phyloP scores from a whole-genome alignment of 1,140 invertebrate genomes.

The Macrostomum lignano region DNA sequence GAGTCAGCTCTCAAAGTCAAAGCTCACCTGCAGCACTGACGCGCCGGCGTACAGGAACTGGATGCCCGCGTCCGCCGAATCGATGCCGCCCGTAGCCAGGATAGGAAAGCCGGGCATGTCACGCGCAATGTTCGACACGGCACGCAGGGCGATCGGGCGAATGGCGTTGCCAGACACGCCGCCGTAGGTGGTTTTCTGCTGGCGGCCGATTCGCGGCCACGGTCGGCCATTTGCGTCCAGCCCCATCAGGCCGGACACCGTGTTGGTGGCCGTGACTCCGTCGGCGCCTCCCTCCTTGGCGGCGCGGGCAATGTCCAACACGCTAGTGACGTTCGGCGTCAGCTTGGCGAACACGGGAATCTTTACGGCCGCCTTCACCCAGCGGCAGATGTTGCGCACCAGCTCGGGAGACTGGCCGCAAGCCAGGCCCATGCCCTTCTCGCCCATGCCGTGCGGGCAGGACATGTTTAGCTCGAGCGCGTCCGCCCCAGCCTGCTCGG shows the following conservation, averaged over 20 bases:
- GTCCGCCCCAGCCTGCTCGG: slow-evolving; percentile 56
- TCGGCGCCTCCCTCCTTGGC: slow-evolving; percentile 64
- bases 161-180: slow-evolving; percentile 83
- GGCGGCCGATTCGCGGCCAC: slow-evolving; percentile 60
- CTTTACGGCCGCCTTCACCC: slow-evolving; percentile 52
- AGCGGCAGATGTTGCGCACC: slow-evolving; percentile 58
- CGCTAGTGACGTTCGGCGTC: slow-evolving; percentile 85
- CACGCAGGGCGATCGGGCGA: slow-evolving; percentile 58
- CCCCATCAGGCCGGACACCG: slow-evolving; percentile 66
- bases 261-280: slow-evolving; percentile 87
- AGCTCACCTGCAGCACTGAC: slow-evolving; percentile 47
- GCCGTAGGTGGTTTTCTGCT: slow-evolving; percentile 64
- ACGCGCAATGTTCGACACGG: slow-evolving; percentile 54
- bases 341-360: slow-evolving; percentile 94
- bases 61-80: slow-evolving; percentile 65
- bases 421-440: slow-evolving; percentile 64
- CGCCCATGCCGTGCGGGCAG: slow-evolving; percentile 90
- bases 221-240: slow-evolving; percentile 45
- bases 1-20: no score
- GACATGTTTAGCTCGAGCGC: slow-evolving; percentile 79
- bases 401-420: slow-evolving; percentile 63
- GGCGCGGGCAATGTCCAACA: slow-evolving; percentile 55
- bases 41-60: slow-evolving; percentile 76
- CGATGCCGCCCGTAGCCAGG: slow-evolving; percentile 70
- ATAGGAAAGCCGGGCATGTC: slow-evolving; percentile 60